Evolutionary conservation across 1,140 invertebrate species (phyloP).

Genomic region (Agraylea sexmaculata): DNA sequence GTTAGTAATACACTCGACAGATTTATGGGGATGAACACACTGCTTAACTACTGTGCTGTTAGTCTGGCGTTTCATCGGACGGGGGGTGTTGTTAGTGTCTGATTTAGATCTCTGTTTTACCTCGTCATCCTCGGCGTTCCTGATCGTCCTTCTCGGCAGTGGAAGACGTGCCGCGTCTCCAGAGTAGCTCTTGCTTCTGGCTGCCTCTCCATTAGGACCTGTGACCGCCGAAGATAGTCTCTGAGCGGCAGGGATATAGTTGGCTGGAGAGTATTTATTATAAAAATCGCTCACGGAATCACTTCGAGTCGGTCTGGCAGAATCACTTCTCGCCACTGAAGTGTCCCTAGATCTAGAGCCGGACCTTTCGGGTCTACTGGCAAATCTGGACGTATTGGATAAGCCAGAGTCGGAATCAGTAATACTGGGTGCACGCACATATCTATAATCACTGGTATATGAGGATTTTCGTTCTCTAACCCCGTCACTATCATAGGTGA

Average conservation of each 20-base stretch:
- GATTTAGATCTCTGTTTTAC: slow-evolving; percentile 16
- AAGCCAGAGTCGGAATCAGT: slow-evolving; percentile 36
- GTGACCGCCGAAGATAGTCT: slow-evolving; percentile 41
- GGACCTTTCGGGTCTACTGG: slow-evolving; percentile 26
- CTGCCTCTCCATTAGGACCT: slow-evolving; percentile 36
- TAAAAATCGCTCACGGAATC: slow-evolving; percentile 44
- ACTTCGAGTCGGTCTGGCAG: slow-evolving; percentile 25
- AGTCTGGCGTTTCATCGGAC: slow-evolving; percentile 10
- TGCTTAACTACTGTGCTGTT: slow-evolving; percentile 17
- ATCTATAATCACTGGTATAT: slow-evolving; percentile 27
- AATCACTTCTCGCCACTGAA: slow-evolving; percentile 28
- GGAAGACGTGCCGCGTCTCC: slow-evolving; percentile 27
- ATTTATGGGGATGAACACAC: slow-evolving; percentile 17
- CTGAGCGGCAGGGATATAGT: slow-evolving; percentile 47
- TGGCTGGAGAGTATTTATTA: slow-evolving; percentile 49
- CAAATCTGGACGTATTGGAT: slow-evolving; percentile 23
- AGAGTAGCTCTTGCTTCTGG: slow-evolving; percentile 26
- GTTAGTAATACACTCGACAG: slow-evolving; percentile 19
- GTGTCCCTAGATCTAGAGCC: slow-evolving; percentile 23
- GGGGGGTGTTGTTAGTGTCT: slow-evolving; percentile 7
- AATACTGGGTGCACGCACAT: slow-evolving; percentile 31
- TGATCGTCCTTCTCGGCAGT: slow-evolving; percentile 25
- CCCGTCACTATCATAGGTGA: slow-evolving; percentile 28
- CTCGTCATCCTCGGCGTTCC: slow-evolving; percentile 27
- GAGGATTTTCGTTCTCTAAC: slow-evolving; percentile 34